phyloP scores from a whole-genome alignment of 2,797 vertebrate genomes.

The Diplodus sargus region DNA sequence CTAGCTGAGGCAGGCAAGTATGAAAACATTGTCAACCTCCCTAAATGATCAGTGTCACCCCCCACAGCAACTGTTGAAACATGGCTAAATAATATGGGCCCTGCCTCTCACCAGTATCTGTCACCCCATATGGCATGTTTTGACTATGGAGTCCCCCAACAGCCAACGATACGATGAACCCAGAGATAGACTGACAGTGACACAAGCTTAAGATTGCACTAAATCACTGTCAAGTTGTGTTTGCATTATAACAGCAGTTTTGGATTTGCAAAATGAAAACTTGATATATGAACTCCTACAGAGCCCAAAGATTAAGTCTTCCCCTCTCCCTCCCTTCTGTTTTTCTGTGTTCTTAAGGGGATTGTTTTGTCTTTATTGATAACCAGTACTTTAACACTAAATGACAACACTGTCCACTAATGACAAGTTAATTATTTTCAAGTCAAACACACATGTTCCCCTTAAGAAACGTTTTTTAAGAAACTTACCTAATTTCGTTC shows the following conservation, averaged over 20 bases:
- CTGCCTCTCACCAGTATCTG: constrained; percentile 26
- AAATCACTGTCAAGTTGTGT: constrained; percentile 31
- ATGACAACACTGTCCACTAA: neutral
- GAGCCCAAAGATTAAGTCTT: constrained; percentile 24
- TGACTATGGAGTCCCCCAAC: constrained; percentile 38
- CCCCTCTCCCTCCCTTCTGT: constrained; percentile 40
- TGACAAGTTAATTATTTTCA: neutral
- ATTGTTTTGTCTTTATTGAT: constrained; percentile 25
- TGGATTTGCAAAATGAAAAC: constrained; percentile 31
- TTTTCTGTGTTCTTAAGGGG: constrained; percentile 71
- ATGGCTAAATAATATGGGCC: constrained; percentile 56
- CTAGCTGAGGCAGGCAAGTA: constrained; percentile 91
- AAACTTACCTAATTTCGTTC: constrained; percentile 32
- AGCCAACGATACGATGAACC: constrained; percentile 21
- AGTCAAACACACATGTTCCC: constrained; percentile 30
- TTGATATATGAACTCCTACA: constrained; percentile 19
- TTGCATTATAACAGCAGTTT: constrained; percentile 43
- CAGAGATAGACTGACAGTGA: constrained; percentile 31
- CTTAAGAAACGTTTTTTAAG: constrained; percentile 67
- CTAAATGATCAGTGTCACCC: constrained; percentile 52
- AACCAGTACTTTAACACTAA: neutral
- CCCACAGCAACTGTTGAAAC: constrained; percentile 59
- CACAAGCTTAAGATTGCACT: constrained; percentile 1
- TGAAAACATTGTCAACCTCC: constrained; percentile 68
- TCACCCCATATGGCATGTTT: constrained; percentile 72